Percentiles rank a stretch among this genome's conserved stretches.
Conservation (phyloP, 1,140 invertebrate genomes). For the Mactra quadrangularis region DNA sequence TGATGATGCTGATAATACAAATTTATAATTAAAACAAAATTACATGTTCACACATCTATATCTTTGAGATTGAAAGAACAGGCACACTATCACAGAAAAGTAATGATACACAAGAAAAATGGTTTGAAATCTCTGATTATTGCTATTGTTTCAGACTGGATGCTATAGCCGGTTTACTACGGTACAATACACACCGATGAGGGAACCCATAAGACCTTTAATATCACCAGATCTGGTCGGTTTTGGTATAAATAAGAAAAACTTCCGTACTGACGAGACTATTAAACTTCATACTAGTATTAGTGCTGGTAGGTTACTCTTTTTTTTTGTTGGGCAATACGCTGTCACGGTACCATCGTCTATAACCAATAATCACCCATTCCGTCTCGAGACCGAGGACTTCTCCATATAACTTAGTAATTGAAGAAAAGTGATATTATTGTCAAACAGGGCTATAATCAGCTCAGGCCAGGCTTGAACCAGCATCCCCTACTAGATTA, state of each 20-base stretch:
- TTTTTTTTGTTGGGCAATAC: not conserved
- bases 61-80: too few relatives aligned
- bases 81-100: too few relatives aligned
- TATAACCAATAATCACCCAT: not conserved
- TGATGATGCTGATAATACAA: too few relatives aligned
- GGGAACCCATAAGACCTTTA: slow-evolving; percentile 54
- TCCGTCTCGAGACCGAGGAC: not conserved
- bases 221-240: slow-evolving; percentile 10
- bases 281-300: slow-evolving; percentile 32
- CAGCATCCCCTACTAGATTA: too few relatives aligned
- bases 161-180: slow-evolving; percentile 41
- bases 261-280: slow-evolving; percentile 19
- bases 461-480: too few relatives aligned
- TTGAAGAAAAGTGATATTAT: slow-evolving; percentile 26
- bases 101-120: too few relatives aligned
- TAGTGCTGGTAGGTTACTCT: slow-evolving; percentile 16
- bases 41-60: too few relatives aligned
- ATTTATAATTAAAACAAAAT: too few relatives aligned
- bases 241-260: slow-evolving; percentile 3
- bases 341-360: not conserved
- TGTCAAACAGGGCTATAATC: not conserved
- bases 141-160: slow-evolving; percentile 47
- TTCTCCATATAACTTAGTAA: slow-evolving; percentile 11
- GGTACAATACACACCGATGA: not conserved
- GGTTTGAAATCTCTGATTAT: too few relatives aligned